Conservation (phyloP, 2,797 vertebrate species). For the Okamejei kenojei region DNA sequence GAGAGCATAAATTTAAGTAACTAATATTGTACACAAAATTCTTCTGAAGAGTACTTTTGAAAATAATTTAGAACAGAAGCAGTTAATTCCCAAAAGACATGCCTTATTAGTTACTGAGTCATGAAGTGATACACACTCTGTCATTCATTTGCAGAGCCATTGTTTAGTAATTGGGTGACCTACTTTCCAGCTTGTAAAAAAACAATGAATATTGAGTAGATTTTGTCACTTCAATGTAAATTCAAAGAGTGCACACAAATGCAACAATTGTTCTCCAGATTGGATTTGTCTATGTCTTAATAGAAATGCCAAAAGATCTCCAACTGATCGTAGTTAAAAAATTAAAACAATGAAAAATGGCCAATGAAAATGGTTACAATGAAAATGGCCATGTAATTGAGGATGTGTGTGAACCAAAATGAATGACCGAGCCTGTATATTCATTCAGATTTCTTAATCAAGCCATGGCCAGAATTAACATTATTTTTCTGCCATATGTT, state of each 20-base stretch:
- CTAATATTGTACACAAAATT: background rate
- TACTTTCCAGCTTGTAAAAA: background rate
- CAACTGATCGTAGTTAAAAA: background rate
- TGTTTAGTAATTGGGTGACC: slow-evolving; percentile 20
- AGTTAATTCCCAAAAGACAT: background rate
- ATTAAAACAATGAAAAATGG: background rate
- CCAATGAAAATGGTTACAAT: background rate
- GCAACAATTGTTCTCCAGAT: background rate
- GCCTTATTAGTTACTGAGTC: slow-evolving; percentile 5
- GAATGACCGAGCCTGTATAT: background rate
- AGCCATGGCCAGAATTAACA: background rate
- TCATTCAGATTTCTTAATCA: background rate
- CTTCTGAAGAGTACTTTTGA: background rate
- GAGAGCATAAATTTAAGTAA: background rate
- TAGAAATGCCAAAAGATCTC: background rate
- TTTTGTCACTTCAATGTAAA: background rate
- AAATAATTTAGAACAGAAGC: background rate
- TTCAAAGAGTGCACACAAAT: background rate
- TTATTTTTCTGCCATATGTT: background rate
- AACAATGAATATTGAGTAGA: slow-evolving; percentile 4
- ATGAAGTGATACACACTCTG: background rate
- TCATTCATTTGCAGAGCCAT: slow-evolving; percentile 4
- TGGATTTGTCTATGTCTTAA: background rate
- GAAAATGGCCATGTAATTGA: background rate
- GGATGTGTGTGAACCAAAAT: background rate